These are phyloP conservation scores for Sebastes kiyomatsui DNA, from an alignment of 2,797 vertebrate genomes.

Conservation along the genomic window DNA sequence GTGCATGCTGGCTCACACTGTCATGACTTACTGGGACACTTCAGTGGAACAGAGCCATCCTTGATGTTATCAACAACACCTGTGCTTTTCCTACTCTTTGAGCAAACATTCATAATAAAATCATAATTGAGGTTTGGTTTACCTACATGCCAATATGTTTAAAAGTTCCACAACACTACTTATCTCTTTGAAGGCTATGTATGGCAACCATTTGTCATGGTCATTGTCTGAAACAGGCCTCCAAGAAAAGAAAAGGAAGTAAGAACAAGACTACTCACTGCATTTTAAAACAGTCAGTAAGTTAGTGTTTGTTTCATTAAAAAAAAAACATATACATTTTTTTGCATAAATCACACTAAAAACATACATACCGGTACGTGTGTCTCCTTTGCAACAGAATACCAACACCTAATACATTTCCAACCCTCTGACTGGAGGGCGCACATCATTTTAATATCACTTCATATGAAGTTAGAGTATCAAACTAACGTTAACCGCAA, in stretches of 20 bases:
- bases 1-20: background rate
- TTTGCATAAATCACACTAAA: background rate
- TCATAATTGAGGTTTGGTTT: background rate
- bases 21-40: too few species aligned
- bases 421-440: background rate
- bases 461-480: background rate
- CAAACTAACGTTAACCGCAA: background rate
- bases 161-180: background rate
- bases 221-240: background rate
- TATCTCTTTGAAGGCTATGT: background rate
- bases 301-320: too few species aligned
- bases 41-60: background rate
- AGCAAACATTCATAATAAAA: background rate
- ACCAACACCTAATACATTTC: background rate
- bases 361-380: background rate
- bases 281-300: background rate
- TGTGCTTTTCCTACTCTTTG: background rate
- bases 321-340: too few species aligned
- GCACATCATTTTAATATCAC: background rate
- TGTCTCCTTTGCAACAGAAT: background rate
- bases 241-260: background rate
- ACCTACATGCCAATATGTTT: background rate
- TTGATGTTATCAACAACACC: background rate
- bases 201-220: background rate
- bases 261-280: background rate